phyloP scores from a whole-genome alignment of 2,113 vertebrate species.

The Antigone vipio region DNA sequence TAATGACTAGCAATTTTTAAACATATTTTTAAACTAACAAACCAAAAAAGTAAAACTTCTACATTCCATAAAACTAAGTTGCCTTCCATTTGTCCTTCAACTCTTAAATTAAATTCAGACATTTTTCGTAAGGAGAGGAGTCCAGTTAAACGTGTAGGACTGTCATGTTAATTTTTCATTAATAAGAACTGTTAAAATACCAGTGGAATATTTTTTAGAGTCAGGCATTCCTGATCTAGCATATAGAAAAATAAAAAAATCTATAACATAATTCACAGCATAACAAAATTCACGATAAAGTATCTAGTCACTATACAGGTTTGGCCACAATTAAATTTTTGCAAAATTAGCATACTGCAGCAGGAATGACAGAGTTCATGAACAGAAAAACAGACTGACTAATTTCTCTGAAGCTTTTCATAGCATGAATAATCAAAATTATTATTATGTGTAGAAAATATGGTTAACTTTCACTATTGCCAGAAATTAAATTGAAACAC shows the following conservation, averaged over 20 bases:
- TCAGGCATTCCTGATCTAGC: not conserved
- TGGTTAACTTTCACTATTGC: not conserved
- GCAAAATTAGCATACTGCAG: not conserved
- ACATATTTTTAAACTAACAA: not conserved
- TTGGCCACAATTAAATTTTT: not conserved
- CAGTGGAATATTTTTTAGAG: not conserved
- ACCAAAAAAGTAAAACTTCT: not conserved
- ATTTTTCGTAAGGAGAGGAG: not conserved
- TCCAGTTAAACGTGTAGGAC: not conserved
- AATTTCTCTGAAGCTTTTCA: not conserved
- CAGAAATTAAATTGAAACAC: not conserved
- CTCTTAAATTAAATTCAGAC: not conserved
- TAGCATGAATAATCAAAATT: not conserved
- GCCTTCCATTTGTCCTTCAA: not conserved
- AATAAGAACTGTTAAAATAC: not conserved
- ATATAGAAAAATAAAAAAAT: not conserved
- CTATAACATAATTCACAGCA: not conserved
- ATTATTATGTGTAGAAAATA: not conserved
- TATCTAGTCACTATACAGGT: not conserved
- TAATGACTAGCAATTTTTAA: not conserved
- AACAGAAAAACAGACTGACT: not conserved
- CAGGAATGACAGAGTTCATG: not conserved
- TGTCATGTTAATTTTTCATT: not conserved
- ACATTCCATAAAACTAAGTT: not conserved
- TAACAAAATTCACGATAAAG: not conserved